A percentile compares a stretch with the other conserved stretches of the same genome.
phyloP scores from a whole-genome alignment of 2,888 invertebrate genomes.

The Rhabditophanes sp. region DNA sequence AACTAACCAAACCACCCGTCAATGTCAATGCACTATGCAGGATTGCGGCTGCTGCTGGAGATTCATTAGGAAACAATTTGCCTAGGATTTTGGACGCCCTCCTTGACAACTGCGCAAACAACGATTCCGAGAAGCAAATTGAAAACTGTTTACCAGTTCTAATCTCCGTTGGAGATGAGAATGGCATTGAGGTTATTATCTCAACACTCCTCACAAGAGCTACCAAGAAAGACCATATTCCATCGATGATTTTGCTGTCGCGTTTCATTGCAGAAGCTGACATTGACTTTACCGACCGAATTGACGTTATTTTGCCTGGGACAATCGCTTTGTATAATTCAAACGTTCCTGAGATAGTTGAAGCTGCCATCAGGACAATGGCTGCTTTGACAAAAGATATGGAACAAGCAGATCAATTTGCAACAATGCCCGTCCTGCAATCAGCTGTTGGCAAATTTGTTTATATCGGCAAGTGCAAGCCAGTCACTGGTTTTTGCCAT shows the following conservation, averaged over 20 bases:
- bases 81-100: constrained; percentile 80
- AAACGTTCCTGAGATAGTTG: constrained; percentile 61
- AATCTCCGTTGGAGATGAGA: constrained; percentile 65
- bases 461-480: constrained; percentile 2
- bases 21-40: constrained; percentile 76
- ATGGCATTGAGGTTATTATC: constrained; percentile 69
- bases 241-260: constrained; percentile 54
- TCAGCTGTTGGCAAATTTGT: constrained; percentile 7
- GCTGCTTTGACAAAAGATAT: constrained; percentile 62
- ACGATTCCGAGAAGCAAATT: constrained; percentile 53
- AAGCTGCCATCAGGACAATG: constrained; percentile 78
- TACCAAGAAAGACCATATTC: constrained; percentile 51
- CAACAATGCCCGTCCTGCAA: constrained; percentile 11
- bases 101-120: constrained; percentile 46
- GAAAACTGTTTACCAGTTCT: constrained; percentile 56
- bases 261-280: constrained; percentile 73
- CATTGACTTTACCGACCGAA: constrained; percentile 11
- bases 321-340: constrained; percentile 56
- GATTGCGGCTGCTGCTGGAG: constrained; percentile 72
- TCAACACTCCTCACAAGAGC: constrained; percentile 67
- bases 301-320: constrained; percentile 21
- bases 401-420: constrained; percentile 8
- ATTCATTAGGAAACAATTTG: constrained; percentile 73
- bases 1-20: constrained; percentile 66
- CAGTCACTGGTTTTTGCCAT: constrained; percentile 9